These are phyloP conservation scores for Pseudocheirus occidentalis DNA, from an alignment of 2,797 vertebrate genomes.

Conservation along the genomic window DNA sequence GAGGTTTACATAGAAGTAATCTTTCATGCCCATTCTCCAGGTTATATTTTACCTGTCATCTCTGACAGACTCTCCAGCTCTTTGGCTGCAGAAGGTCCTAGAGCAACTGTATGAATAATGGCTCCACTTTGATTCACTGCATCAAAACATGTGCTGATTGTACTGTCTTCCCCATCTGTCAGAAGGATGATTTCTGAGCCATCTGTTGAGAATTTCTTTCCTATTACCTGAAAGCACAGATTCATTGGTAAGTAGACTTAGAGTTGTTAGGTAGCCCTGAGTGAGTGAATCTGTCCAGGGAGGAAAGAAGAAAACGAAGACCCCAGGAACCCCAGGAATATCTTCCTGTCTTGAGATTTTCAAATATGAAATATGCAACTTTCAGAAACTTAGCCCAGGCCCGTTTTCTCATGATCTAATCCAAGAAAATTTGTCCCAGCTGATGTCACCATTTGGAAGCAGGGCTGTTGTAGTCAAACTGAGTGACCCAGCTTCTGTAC, in stretches of 20 bases:
- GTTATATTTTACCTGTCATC: constrained; percentile 78
- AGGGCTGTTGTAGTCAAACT: neutral
- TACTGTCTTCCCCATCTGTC: constrained; percentile 83
- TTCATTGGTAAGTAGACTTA: constrained; percentile 4
- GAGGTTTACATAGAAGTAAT: neutral
- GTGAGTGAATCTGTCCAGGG: neutral
- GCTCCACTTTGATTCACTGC: constrained; percentile 79
- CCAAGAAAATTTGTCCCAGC: neutral
- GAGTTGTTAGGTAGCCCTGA: neutral
- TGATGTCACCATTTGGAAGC: neutral
- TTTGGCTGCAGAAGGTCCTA: constrained; percentile 75
- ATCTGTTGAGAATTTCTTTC: constrained; percentile 53
- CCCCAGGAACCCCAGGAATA: neutral
- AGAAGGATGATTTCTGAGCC: constrained; percentile 86
- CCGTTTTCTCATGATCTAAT: neutral
- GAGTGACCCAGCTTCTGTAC: neutral
- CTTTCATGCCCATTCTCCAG: too few relatives aligned
- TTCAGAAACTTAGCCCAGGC: neutral
- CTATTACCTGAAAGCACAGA: constrained; percentile 77
- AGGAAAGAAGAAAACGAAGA: neutral
- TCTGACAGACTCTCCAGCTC: constrained; percentile 76
- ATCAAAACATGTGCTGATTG: constrained; percentile 56
- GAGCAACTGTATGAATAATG: constrained; percentile 84
- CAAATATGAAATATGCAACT: neutral
- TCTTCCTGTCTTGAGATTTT: neutral